Evolutionary conservation across 2,797 vertebrate genomes (phyloP).

Genomic region (Phalloptychus januarius): DNA sequence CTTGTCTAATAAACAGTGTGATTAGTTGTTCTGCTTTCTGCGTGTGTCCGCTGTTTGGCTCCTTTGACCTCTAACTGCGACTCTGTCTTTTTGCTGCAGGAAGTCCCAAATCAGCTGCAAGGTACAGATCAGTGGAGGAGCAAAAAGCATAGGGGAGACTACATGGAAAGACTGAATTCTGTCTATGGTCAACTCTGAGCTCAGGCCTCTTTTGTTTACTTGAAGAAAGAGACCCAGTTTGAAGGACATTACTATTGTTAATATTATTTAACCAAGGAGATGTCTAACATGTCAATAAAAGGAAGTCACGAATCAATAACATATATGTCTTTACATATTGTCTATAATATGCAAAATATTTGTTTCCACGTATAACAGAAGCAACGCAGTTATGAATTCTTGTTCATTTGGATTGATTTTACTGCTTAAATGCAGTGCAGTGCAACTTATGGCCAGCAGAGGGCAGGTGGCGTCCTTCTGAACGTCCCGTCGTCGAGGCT

Average conservation of each 20-base stretch:
- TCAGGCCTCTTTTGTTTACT: not conserved
- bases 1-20: not conserved
- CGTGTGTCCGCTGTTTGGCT: not conserved
- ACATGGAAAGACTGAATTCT: slow-evolving; percentile 46
- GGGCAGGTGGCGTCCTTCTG: not conserved
- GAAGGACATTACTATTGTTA: not conserved
- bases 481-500: not conserved
- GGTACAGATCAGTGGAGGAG: not conserved
- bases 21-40: not conserved
- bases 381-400: not conserved
- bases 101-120: not conserved
- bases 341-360: not conserved
- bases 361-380: not conserved
- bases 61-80: not conserved
- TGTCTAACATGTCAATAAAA: not conserved
- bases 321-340: not conserved
- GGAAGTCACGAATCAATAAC: not conserved
- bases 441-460: not conserved
- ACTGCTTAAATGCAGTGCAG: not conserved
- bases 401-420: not conserved
- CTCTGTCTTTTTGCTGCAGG: not conserved
- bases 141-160: slow-evolving; percentile 10
- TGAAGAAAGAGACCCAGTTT: not conserved
- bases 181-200: slow-evolving; percentile 24
- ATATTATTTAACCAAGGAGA: not conserved